phyloP scores from a whole-genome alignment of 2,888 invertebrate genomes.

The Scaeva pyrastri region DNA sequence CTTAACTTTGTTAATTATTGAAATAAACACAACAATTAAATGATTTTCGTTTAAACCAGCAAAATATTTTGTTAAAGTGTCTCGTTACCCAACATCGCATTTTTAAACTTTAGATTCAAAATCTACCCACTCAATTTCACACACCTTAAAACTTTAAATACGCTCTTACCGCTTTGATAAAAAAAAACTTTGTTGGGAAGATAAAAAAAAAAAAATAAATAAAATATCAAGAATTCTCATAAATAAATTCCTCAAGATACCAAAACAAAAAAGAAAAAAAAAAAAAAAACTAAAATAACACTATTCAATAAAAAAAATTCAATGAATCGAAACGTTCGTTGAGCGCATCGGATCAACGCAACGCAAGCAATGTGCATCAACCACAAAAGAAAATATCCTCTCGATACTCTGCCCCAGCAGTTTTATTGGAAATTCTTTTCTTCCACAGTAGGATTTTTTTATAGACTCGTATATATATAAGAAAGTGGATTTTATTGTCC shows the following conservation, averaged over 20 bases:
- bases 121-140: too few relatives aligned
- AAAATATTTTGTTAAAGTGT: too few relatives aligned
- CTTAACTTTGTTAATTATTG: too few relatives aligned
- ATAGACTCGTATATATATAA: not conserved
- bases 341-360: slow-evolving; percentile 44
- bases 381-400: slow-evolving; percentile 26
- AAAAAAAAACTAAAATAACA: not conserved
- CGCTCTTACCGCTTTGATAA: not conserved
- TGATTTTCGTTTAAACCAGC: too few relatives aligned
- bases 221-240: slow-evolving; percentile 36
- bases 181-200: not conserved
- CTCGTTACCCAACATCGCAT: too few relatives aligned
- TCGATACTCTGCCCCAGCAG: not conserved
- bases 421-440: slow-evolving; percentile 47
- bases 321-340: slow-evolving; percentile 28
- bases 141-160: too few relatives aligned
- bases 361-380: slow-evolving; percentile 37
- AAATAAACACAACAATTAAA: too few relatives aligned
- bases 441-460: not conserved
- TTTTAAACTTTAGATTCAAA: too few relatives aligned
- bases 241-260: slow-evolving; percentile 19
- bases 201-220: not conserved
- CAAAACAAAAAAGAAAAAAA: too few relatives aligned
- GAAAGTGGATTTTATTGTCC: slow-evolving; percentile 24
- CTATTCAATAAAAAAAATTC: slow-evolving; percentile 28